phyloP scores from a whole-genome alignment of 2,797 vertebrate species.

The Sphenodon punctatus region DNA sequence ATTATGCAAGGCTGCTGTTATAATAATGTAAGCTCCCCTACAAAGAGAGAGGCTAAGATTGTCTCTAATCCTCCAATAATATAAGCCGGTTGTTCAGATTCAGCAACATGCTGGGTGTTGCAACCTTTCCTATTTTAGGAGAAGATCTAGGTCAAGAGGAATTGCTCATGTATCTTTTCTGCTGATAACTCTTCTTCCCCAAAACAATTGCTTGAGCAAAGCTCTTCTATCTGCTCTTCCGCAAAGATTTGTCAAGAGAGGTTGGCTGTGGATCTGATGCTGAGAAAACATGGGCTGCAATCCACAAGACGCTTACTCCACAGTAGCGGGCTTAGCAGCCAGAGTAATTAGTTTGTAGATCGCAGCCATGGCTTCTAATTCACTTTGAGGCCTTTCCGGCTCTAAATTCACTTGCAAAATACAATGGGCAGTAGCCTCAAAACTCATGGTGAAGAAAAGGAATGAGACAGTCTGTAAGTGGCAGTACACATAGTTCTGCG shows the following conservation, averaged over 20 bases:
- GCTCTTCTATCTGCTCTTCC: not conserved
- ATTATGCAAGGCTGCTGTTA: not conserved
- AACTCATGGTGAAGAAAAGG: not conserved
- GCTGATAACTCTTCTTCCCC: not conserved
- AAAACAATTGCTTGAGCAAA: not conserved
- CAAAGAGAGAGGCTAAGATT: not conserved
- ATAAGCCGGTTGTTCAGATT: not conserved
- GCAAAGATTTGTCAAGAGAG: not conserved
- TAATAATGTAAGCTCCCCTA: not conserved
- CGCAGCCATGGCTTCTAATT: not conserved
- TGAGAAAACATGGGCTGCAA: not conserved
- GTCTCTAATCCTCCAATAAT: not conserved
- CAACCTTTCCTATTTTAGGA: fast-evolving
- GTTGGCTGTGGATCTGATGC: not conserved
- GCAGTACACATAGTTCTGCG: not conserved
- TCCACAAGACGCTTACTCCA: too few species aligned
- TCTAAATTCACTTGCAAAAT: not conserved
- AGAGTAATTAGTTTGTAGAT: too few species aligned
- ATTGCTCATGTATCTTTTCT: not conserved
- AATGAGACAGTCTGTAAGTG: not conserved
- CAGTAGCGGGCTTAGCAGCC: too few species aligned
- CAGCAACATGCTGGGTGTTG: not conserved
- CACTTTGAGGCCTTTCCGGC: not conserved
- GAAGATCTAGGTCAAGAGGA: not conserved
- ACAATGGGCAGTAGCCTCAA: not conserved